Evolutionary conservation across 2,888 invertebrate species (phyloP), one percentile per base, ranked within the genome.

Genomic region (Macrosiphum euphorbiae): DNA sequence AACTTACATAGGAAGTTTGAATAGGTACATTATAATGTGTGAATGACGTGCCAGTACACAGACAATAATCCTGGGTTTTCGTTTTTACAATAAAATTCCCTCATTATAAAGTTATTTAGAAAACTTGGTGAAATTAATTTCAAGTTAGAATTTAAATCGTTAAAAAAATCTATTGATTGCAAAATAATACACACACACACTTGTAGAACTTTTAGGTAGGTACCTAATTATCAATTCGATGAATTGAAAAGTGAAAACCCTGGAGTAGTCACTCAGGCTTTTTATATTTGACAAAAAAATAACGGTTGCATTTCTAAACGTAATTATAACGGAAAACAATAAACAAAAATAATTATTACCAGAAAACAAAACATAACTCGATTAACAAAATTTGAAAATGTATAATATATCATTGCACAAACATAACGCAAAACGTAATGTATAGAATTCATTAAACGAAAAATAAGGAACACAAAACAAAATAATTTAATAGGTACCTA

Each of bases 1-100:
- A 52, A 84, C 55, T 41, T 91, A 91, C 85, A 91, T 47, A 47
- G 28, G 84, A 91, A 91, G 84, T 91, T 91, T 85, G 84, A 91
- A 91, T 91, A 52, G 13, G 13, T 52, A 84, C 84, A 28, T 84
- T 91, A 55, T 84, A 78, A 90, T 50, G 52, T 85, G 55, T 91
- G 84, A 84, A 91, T 91, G 84, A 91, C 84, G 91, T 16, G 10
- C 91, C 44, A 84, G 28, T 55, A 84, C 84, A 91, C 52, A 85
- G 84, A 91, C 52, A 78, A 84, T 84, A 28, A 84, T 52, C 52
- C 55, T 28, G 28, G 84, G 8, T 55, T 55, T 84, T 52, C 52
- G 41, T 91, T 91, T 84, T n/a, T 85, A 84, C 10, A 28, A 44
- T 52, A 41, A 67, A 61, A 67, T n/a, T 28, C 67, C n/a, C 44